phyloP scores from a whole-genome alignment of 2,888 invertebrate species.

The Lithophane leautieri region DNA sequence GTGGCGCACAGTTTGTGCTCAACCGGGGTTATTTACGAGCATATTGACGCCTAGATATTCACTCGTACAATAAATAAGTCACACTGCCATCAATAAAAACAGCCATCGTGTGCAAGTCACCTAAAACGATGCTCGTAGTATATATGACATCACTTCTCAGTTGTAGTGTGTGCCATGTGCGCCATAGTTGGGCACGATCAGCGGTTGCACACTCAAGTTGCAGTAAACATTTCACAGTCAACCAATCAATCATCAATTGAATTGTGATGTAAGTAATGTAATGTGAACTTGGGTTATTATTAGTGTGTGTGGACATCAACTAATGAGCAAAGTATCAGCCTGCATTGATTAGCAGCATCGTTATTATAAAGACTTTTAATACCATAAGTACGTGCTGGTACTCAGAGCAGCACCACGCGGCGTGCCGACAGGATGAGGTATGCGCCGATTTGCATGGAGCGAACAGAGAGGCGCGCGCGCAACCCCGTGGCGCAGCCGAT shows the following conservation, averaged over 20 bases:
- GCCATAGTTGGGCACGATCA: background rate
- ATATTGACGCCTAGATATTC: background rate
- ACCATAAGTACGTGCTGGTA: background rate
- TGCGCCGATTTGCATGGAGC: constrained; percentile 46
- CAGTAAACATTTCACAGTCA: background rate
- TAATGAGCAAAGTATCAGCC: background rate
- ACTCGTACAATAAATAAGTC: background rate
- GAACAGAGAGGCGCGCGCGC: constrained; percentile 14
- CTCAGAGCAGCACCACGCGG: constrained; percentile 24
- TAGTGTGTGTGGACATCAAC: background rate
- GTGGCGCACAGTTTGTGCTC: background rate
- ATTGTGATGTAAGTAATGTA: background rate
- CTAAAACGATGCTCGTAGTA: background rate
- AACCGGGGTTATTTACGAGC: background rate
- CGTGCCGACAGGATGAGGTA: constrained; percentile 40
- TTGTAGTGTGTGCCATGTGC: background rate
- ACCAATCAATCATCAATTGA: background rate
- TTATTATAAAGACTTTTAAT: background rate
- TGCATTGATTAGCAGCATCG: constrained; percentile 14
- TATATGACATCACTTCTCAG: background rate
- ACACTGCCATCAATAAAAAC: background rate
- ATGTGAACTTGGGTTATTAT: background rate
- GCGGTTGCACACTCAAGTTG: background rate
- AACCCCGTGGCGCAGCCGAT: constrained; percentile 35
- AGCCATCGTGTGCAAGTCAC: too few species aligned